Evolutionary conservation across 2,113 vertebrate species (phyloP).

Genomic region (Phycodurus eques): DNA sequence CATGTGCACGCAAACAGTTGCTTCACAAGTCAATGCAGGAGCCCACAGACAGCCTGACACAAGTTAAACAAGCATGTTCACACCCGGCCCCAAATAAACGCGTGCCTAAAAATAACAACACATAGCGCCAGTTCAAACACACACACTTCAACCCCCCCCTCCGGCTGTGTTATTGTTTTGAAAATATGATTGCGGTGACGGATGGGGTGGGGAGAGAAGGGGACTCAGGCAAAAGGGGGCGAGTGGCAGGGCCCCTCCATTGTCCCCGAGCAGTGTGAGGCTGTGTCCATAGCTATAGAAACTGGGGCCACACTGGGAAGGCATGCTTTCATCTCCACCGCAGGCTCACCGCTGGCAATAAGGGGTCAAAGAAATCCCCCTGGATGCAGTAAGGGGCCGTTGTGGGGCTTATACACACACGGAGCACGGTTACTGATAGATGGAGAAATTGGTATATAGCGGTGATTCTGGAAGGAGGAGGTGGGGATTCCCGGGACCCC

Average conservation of each 20-base stretch:
- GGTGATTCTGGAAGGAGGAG: neutral
- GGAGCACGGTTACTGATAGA: constrained; percentile 34
- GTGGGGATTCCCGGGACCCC: neutral
- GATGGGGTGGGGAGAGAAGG: constrained; percentile 75
- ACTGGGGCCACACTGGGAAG: constrained; percentile 74
- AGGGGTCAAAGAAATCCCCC: constrained; percentile 74
- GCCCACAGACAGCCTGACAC: constrained; percentile 30
- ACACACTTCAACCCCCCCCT: constrained; percentile 55
- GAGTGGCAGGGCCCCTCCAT: constrained; percentile 75
- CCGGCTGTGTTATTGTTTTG: constrained; percentile 75
- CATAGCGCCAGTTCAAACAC: constrained; percentile 63
- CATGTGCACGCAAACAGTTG: constrained; percentile 34
- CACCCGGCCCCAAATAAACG: constrained; percentile 54
- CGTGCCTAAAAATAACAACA: constrained; percentile 59
- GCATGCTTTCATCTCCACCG: constrained; percentile 90
- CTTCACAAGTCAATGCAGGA: constrained; percentile 23
- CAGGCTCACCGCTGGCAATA: constrained; percentile 78
- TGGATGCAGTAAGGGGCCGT: constrained; percentile 45
- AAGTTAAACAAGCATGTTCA: constrained; percentile 59
- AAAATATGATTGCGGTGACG: constrained; percentile 78
- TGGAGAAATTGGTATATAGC: neutral
- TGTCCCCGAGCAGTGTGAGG: constrained; percentile 79
- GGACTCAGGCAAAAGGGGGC: constrained; percentile 61
- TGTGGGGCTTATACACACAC: constrained; percentile 1
- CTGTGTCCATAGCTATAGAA: constrained; percentile 89